Evolutionary conservation across 2,888 invertebrate species (phyloP), one percentile per base, ranked within the genome.

Genomic region (Alviniconcha strummeri): DNA sequence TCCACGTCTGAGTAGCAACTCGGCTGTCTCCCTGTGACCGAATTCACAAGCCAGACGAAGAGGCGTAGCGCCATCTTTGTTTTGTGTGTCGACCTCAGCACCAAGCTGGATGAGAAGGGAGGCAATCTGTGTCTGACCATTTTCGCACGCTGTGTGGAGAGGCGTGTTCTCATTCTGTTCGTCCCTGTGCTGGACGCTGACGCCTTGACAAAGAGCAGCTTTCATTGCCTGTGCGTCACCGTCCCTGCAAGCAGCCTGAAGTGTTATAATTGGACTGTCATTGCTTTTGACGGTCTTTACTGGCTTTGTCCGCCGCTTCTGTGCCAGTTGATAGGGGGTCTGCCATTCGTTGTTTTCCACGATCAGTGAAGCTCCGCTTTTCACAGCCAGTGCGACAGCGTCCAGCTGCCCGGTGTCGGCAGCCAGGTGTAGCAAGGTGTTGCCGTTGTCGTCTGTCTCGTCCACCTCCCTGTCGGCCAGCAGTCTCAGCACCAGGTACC

Each of bases 401-500:
- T 5, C 6, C 15, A 52, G 7, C 36, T 36, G 19, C 72, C 72
- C 72, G 52, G 9, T 72, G 72, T 19, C 15, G 36, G 52, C 19
- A 36, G 72, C 72, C 19, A 72, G 19, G 72, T 72, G 72, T 8
- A 72, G 72, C 9, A 72, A 9, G 4, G 72, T 15, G 74, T 74
- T n/a, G 54, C 74, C 74, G 54, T 74, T 17, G 13, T 54, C 13
- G 74, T 74, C 74, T 74, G 52, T 54, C 4, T 74, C 74, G 13
- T 15, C 15, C 74, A 74, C 74, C 54, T 11, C 15, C 54, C 74
- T 74, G 74, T 74, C 74, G 52, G 74, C 15, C 74, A 74, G 54
- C 74, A 74, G 74, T 15, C 74, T 52, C 5, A 74, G 54, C 74
- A 74, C 74, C 74, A 74, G 74, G 54, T 74, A 74, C 74, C 72